Evolutionary conservation across 1,140 invertebrate species (phyloP), one percentile per base, ranked within the genome.

Genomic region (Rhyacophila brunnea): DNA sequence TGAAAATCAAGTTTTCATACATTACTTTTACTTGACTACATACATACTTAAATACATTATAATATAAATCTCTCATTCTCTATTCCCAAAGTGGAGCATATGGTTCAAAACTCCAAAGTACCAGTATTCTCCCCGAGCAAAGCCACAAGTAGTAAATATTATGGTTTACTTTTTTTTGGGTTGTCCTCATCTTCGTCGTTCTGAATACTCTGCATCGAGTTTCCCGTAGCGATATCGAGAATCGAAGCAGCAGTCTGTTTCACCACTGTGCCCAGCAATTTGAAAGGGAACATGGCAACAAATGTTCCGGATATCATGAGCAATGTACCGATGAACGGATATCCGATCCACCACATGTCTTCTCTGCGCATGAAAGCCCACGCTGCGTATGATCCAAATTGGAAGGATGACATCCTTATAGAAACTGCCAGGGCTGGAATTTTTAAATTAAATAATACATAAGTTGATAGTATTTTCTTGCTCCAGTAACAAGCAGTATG

Each of bases 281-380:
- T 73, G 62, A 76, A 79, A 4, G 85, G 84, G 65, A 86, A 87
- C 20, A 85, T 68, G 0, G 80, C 78, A 44, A 87, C 67, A 18
- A 84, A 38, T 15, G 78, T 70, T 2, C 82, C 80, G 1, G 74
- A 70, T 20, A 86, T 58, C 18, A 85, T 74, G 13, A 85, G 74
- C 0, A 82, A 48, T 1, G 72, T 67, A 0, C 80, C 81, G 23
- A 86, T 69, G 13, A 85, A 68, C 1, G 86, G 71, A 85, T 79
- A 90, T 40, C 87, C 87, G 59, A 77, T 65, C 73, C 74, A 78
- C 74, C 74, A 77, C 9, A 68, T 68, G 6, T 71, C 56, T 34
- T 64, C 38, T 2, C 66, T 67, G 1, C 54, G 18, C 0, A 70
- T 66, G 1, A 74, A 70, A 6, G 65, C 67, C 7, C 74, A 52